Evolutionary conservation across 2,113 vertebrate genomes (phyloP).

Genomic region (Myotis yumanensis): DNA sequence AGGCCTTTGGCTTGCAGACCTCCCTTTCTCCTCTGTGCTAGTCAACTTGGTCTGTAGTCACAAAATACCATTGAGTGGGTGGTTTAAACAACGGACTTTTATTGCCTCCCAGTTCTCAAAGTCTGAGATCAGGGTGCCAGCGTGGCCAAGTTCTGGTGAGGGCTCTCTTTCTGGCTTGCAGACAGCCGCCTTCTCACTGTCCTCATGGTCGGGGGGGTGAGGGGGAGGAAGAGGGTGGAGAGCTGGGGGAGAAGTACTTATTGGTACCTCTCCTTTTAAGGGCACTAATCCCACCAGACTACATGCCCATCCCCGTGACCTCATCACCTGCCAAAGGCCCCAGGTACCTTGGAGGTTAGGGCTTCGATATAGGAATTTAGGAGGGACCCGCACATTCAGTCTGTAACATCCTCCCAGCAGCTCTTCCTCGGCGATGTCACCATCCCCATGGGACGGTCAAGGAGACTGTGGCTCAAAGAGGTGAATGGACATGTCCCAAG

Average conservation of each 20-base stretch:
- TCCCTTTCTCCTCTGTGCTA: neutral
- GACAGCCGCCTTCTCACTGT: neutral
- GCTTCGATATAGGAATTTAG: neutral
- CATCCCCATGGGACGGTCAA: fast-evolving
- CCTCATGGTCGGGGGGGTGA: fast-evolving
- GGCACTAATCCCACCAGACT: neutral
- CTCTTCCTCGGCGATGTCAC: fast-evolving
- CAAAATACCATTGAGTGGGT: neutral
- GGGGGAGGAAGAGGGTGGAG: too few species aligned
- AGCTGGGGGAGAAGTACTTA: neutral
- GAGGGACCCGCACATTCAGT: neutral
- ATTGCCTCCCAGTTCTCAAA: neutral
- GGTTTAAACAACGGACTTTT: neutral
- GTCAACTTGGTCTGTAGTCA: neutral
- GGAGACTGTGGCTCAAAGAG: neutral
- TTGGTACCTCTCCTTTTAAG: neutral
- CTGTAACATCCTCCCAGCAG: neutral
- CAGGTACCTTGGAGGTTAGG: neutral
- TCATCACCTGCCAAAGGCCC: neutral
- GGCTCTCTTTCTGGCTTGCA: neutral
- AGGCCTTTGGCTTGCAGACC: fast-evolving
- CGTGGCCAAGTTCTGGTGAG: neutral
- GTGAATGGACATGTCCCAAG: fast-evolving
- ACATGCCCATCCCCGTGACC: neutral
- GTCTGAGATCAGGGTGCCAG: too few species aligned